Base-by-base conservation (phyloP, 2,797 vertebrate species). In the Garrulus glandarius region DNA sequence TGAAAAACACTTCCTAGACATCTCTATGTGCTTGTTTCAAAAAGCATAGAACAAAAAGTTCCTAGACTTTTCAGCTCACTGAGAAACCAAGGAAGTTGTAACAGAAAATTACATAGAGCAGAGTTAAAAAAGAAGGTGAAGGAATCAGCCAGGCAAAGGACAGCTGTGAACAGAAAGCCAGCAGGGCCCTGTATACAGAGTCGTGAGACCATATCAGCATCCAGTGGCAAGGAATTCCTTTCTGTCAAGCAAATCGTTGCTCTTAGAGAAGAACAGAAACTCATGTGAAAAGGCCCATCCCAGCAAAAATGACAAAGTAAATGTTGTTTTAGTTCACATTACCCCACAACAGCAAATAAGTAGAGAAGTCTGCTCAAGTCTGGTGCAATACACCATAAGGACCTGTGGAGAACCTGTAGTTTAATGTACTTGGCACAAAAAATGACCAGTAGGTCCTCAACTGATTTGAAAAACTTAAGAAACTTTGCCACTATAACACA, bases 251-350 rank as follows among this genome's bases (percentile, higher is more conserved):
- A 81, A 96, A 85, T 55, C 1, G 15, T 39, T 76, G 57, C 55
- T 85, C 57, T 85, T 68, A 80, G 53, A 89, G 56, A 78, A 60
- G 30, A 75, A 47, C 43, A 94, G 75, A 94, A 92, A 95, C 46
- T 29, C 30, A 72, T 47, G 52, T 72, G 60, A 71, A 95, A 84
- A 63, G 41, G 49, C 37, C 46, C 36, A 71, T 46, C 20, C 55
- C 9, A 80, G 81, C 52, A 85, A 92, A 85, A 79, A 10, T 0
- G 1, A 65, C 56, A 89, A 80, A 71, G 57, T 52, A 88, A 87
- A 86, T 2, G 4, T n/a, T 92, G 52, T 70, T 95, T 82, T 67
- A 82, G 81, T 80, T 82, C 68, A 39, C 1, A 2, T 70, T 91
- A 84, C 37, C 16, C n/a, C 44, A 65, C 0, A 0, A 46, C 32